Evolutionary conservation across 2,888 invertebrate species (phyloP), one percentile per base, ranked within the genome.

Genomic region (Leptopilina drosophilae): DNA sequence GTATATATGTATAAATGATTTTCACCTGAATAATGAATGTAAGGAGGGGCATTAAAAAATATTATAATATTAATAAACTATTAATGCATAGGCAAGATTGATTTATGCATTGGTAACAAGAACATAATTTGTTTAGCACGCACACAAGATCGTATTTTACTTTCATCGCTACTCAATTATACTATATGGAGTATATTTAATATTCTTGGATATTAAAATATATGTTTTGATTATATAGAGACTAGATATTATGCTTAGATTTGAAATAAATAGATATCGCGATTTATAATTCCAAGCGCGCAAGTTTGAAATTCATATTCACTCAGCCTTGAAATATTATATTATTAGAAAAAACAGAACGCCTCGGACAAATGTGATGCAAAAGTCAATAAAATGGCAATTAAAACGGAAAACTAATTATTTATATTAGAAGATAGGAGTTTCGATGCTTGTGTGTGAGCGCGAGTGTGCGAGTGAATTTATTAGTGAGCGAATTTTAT

Each of bases 261-360:
- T 53, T 69, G 53, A 69, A 69, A 69, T 69, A 69, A 69, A 69
- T 53, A 49, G 26, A 26, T 26, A 26, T 14, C 26, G 46, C 33
- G 33, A 33, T 46, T 7, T 46, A 69, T 69, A 53, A 69, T 69
- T 49, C 9, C 53, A 69, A 53, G 33, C 33, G 33, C 33, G 69
- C 69, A 69, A 69, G 53, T 69, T 69, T 69, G 69, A 33, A 69
- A 69, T 69, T 69, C 69, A 56, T 69, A 69, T 69, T 69, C 69
- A 69, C 20, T 69, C 69, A 69, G 53, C 69, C 69, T 69, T 69
- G 69, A 69, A 69, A 69, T 49, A 69, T 69, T 69, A 69, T 33
- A 33, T 33, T 69, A 69, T 69, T 69, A 69, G 46, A 69, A 49
- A 49, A 69, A 69, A 53, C 53, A 56, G 53, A 20, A 20, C 69